Percentiles rank a stretch among this genome's conserved stretches.
Conservation (phyloP, 23 tunicate species). For the Halocynthia aurantium region DNA sequence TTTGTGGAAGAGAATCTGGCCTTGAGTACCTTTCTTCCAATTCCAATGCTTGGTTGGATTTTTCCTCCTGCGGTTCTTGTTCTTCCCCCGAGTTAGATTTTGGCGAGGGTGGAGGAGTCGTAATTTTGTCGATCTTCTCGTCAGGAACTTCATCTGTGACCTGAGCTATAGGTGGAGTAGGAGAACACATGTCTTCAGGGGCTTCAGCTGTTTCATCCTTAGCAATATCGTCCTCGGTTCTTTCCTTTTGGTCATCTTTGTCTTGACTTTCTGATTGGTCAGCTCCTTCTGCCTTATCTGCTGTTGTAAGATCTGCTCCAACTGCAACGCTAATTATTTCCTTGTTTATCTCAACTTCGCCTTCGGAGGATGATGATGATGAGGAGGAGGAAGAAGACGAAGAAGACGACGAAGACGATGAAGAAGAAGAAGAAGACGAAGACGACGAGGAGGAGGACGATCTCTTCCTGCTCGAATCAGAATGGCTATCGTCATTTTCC, state of each 20-base stretch:
- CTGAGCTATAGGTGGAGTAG: background rate
- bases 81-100: background rate
- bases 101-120: conserved; percentile 7
- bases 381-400: no score
- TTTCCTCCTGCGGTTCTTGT: background rate
- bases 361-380: no score
- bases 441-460: no score
- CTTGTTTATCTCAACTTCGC: no score
- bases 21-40: background rate
- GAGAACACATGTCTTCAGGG: background rate
- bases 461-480: no score
- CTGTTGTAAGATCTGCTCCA: no score
- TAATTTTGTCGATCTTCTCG: background rate
- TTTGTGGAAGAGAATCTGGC: background rate
- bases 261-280: no score
- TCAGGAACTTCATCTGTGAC: background rate
- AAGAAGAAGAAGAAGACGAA: no score
- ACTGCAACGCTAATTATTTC: no score
- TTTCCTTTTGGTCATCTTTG: background rate
- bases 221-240: background rate
- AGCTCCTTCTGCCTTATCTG: no score
- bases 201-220: background rate
- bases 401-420: no score
- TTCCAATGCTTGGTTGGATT: background rate
- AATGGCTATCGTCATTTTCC: no score